Base-by-base conservation (phyloP, 2,888 invertebrate species). In the Nineta flava region DNA sequence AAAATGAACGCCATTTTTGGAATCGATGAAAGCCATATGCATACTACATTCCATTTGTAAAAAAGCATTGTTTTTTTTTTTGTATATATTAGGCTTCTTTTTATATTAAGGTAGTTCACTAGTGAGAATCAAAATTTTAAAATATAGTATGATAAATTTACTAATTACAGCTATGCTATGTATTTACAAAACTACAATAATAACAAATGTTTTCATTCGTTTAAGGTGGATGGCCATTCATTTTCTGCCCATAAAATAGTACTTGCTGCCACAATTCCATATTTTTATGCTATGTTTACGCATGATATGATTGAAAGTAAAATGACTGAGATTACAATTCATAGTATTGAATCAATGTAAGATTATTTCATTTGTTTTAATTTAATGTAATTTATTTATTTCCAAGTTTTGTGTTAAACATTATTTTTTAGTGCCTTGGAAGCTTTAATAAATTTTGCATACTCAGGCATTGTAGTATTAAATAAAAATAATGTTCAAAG, bases 251-350 rank as follows among this genome's bases (percentile, higher is more conserved):
- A 91, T 65, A 75, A 87, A 57, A 79, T 91, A 54, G 85, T 92
- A 13, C 67, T 92, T 50, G 86, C 90, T 3, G 83, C 87, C 2
- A 85, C 84, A 13, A 86, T 91, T 62, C 91, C 91, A 9, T 92
- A 90, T 65, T 92, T 92, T 60, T 79, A 85, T 67, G 87, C 85
- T 10, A 92, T 92, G 92, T 92, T 92, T 62, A 83, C 85, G 21
- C 80, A 83, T 64, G 86, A 90, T 61, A 87, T 92, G 87, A 77
- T 82, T 6, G 91, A 92, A 66, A 81, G 85, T 55, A 79, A 82
- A 54, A 82, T 85, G 58, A 79, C 77, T 59, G 87, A 87, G 62
- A 84, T 91, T 47, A 79, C 78, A 42, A 81, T 91, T 69, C 79
- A 83, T 61, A 86, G 85, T 56, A 83, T 88, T 55, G 87, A 88